Conservation (phyloP, 2,888 invertebrate species). For the Tenthredo scrophulariae region DNA sequence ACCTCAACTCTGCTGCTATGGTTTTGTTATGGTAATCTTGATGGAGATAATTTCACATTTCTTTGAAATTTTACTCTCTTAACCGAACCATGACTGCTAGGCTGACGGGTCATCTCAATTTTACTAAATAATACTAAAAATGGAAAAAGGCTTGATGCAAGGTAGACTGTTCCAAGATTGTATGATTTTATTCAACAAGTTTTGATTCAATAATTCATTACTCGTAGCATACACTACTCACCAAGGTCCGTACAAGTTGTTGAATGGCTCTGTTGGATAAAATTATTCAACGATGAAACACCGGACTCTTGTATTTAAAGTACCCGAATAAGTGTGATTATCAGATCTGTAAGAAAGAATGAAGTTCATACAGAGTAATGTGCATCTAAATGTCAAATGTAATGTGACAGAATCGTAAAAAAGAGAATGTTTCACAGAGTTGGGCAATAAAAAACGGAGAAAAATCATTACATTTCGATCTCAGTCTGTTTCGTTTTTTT, state of each 20-base stretch:
- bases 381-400: slow-evolving; percentile 42
- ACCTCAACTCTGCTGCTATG: background rate
- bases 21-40: background rate
- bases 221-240: background rate
- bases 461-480: background rate
- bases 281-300: slow-evolving; percentile 15
- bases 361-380: background rate
- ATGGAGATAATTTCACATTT: background rate
- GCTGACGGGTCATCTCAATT: background rate
- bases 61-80: background rate
- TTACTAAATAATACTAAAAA: background rate
- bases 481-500: background rate
- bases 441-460: background rate
- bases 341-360: background rate
- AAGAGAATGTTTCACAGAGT: background rate
- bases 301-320: background rate
- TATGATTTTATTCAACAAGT: background rate
- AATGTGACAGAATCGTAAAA: slow-evolving; percentile 3
- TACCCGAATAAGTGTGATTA: background rate
- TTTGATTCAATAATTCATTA: slow-evolving; percentile 7
- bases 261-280: background rate
- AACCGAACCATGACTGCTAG: background rate
- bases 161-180: background rate
- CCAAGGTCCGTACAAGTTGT: background rate
- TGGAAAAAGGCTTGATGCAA: background rate